phyloP scores from a whole-genome alignment of 2,797 vertebrate genomes.

The Telmatherina bonti region DNA sequence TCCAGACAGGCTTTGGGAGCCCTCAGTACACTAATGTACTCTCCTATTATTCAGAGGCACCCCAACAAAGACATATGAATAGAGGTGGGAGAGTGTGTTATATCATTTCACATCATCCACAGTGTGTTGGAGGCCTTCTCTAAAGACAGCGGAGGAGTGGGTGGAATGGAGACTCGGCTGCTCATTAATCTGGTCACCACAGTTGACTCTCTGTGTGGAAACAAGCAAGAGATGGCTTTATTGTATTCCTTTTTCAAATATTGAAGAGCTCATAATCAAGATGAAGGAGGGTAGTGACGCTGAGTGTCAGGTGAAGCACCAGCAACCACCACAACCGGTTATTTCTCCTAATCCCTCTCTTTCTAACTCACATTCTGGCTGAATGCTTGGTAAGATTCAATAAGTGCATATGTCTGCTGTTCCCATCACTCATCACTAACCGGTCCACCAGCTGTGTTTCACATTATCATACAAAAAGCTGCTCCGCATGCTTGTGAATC shows the following conservation, averaged over 20 bases:
- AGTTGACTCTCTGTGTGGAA: constrained; percentile 32
- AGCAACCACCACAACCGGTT: constrained; percentile 12
- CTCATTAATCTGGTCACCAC: constrained; percentile 61
- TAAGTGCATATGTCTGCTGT: constrained; percentile 64
- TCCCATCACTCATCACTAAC: constrained; percentile 31
- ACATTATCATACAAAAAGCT: constrained; percentile 66
- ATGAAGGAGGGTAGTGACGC: background rate
- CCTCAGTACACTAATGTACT: constrained; percentile 53
- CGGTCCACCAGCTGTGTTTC: constrained; percentile 36
- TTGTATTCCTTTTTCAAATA: constrained; percentile 35
- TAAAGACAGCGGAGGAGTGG: constrained; percentile 63
- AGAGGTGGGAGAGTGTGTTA: constrained; percentile 56
- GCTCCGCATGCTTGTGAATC: constrained; percentile 8
- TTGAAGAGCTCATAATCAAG: constrained; percentile 14
- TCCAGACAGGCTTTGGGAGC: constrained; percentile 54
- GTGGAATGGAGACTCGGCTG: constrained; percentile 53
- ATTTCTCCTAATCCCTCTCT: constrained; percentile 10
- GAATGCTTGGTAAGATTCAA: constrained; percentile 44
- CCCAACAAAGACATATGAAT: constrained; percentile 59
- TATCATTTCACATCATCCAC: constrained; percentile 60
- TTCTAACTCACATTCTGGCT: constrained; percentile 28
- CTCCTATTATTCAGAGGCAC: constrained; percentile 61
- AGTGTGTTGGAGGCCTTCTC: constrained; percentile 47
- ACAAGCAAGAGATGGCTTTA: constrained; percentile 3
- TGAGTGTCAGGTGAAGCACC: background rate